Evolutionary conservation across 2,888 invertebrate species (phyloP), one percentile per base, ranked within the genome.

Genomic region (Metellina segmentata): DNA sequence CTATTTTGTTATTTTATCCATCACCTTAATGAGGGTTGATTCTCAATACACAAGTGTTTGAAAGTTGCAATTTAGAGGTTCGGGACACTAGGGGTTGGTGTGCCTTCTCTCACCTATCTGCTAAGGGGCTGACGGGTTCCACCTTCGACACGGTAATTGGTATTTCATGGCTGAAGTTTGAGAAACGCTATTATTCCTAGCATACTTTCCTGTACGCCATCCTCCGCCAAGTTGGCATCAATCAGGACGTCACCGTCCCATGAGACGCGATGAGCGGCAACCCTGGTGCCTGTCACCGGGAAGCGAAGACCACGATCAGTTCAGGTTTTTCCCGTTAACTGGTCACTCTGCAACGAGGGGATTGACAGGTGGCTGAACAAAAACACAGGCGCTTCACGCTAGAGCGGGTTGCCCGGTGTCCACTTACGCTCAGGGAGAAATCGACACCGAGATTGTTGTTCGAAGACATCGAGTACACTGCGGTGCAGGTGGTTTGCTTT

Each of bases 241-340:
- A 34, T 34, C 34, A 1, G 34, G 34, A 34, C 34, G 0, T 7
- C 34, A 61, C 34, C 1, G 7, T 48, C 6, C 16, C 13, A 20
- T 13, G 48, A 20, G 48, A 75, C 34, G 0, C 11, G 6, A 16
- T 0, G 48, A 8, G 16, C 69, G 51, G 78, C 78, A 86, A 86
- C 86, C 86, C 9, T 78, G 11, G 86, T 86, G 34, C 78, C 86
- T 69, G 86, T 70, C 86, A 48, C 86, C 48, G 78, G 51, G 48
- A 69, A 77, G 34, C 16, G 78, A 69, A 70, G 85, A 77, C 13
- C 51, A 48, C 7, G 20, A 48, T 70, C 70, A 83, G 70, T 77
- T 89, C 89, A 89, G 89, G 89, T 89, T 89, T 89, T 89, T 89
- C 78, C 82, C 82, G 49, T 89, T 89, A 86, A 86, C 78, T 16